A percentile compares a stretch with the other conserved stretches of the same genome.
phyloP scores from a whole-genome alignment of 2,888 invertebrate species.

The Agrochola lota region DNA sequence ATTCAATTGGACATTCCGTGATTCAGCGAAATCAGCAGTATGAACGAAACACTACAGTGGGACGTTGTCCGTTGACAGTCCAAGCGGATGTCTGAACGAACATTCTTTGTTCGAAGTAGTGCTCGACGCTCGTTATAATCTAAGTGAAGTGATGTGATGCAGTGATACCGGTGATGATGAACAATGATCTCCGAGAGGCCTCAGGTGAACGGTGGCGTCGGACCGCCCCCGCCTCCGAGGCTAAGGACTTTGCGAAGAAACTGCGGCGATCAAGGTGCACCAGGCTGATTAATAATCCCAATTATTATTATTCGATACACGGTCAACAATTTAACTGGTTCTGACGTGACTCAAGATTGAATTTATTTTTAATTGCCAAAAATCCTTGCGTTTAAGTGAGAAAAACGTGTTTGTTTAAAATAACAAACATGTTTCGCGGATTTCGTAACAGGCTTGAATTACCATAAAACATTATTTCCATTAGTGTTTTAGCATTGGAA shows the following conservation, averaged over 20 bases:
- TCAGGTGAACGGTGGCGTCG: constrained; percentile 84
- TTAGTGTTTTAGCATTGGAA: constrained; percentile 58
- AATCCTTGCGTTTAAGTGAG: constrained; percentile 48
- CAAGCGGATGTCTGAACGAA: constrained; percentile 62
- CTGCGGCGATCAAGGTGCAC: constrained; percentile 91
- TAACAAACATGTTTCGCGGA: constrained; percentile 40
- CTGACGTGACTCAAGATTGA: constrained; percentile 57
- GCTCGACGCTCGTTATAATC: constrained; percentile 61
- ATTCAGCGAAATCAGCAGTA: constrained; percentile 67
- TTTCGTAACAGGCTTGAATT: constrained; percentile 40
- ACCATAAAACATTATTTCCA: constrained; percentile 32
- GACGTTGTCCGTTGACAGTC: constrained; percentile 58
- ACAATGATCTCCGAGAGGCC: constrained; percentile 88
- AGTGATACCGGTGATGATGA: constrained; percentile 83
- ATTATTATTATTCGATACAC: constrained; percentile 63
- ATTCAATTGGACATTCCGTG: constrained; percentile 64
- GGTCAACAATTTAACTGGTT: constrained; percentile 65
- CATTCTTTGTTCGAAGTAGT: constrained; percentile 64
- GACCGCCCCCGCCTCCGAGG: constrained; percentile 84
- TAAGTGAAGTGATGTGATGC: constrained; percentile 69
- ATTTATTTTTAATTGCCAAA: constrained; percentile 51
- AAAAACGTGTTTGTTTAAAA: constrained; percentile 52
- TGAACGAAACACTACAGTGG: constrained; percentile 59
- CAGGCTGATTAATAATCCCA: constrained; percentile 71
- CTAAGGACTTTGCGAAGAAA: constrained; percentile 89